Conservation (phyloP, 1,140 invertebrate species). For the Zaprionus lachaisei region DNA sequence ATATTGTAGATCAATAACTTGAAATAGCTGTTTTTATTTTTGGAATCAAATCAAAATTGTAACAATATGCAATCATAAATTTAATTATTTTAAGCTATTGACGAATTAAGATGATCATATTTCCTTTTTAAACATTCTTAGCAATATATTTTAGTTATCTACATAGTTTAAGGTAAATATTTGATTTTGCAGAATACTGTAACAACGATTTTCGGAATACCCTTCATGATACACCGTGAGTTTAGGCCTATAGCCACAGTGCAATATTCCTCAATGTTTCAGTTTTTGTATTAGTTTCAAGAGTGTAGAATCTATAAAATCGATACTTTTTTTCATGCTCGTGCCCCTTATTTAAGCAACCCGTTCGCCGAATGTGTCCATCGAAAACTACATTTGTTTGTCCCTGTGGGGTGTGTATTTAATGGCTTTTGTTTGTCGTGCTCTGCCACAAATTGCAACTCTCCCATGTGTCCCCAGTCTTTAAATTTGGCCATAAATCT, state of each 20-base stretch:
- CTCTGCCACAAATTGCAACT: conserved; percentile 35
- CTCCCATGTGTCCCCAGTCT: conserved; percentile 53
- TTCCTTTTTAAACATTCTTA: too few species aligned
- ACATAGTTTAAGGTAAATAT: too few species aligned
- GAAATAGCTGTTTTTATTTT: too few species aligned
- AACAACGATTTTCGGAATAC: too few species aligned
- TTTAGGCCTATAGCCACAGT: background rate
- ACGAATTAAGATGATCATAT: too few species aligned
- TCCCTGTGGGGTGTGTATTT: conserved; percentile 17
- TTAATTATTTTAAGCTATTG: background rate
- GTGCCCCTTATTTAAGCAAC: conserved; percentile 65
- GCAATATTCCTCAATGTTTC: background rate
- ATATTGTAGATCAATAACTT: too few species aligned
- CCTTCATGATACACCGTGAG: too few species aligned
- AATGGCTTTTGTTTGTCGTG: conserved; percentile 27
- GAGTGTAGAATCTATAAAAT: conserved; percentile 47
- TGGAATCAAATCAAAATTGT: too few species aligned
- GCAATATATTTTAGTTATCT: too few species aligned
- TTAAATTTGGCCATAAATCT: conserved; percentile 68
- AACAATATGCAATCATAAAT: too few species aligned
- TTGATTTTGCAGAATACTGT: too few species aligned
- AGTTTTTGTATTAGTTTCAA: background rate
- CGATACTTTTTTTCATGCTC: conserved; percentile 40
- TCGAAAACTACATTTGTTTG: conserved; percentile 65
- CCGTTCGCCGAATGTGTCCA: conserved; percentile 53